phyloP scores from a whole-genome alignment of 1,140 invertebrate genomes.

The Drosophila subpulchrella region DNA sequence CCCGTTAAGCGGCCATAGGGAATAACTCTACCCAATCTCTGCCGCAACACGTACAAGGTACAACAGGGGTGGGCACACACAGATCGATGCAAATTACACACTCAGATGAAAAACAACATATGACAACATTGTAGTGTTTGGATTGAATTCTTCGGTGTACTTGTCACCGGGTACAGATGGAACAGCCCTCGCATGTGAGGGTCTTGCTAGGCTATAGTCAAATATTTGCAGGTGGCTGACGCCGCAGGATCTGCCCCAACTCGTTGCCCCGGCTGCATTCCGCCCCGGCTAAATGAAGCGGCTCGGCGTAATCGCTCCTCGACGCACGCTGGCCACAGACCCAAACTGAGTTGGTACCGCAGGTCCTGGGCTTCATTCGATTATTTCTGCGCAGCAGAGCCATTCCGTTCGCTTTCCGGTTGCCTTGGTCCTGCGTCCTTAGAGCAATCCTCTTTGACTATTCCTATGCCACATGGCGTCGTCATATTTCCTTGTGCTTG shows the following conservation, averaged over 20 bases:
- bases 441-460: constrained; percentile 53
- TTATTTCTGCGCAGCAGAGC: constrained; percentile 74
- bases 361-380: constrained; percentile 58
- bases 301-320: constrained; percentile 58
- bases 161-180: not conserved
- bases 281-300: constrained; percentile 65
- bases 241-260: constrained; percentile 16
- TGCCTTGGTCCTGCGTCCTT: constrained; percentile 21
- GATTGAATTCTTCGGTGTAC: no score
- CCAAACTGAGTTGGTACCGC: not conserved
- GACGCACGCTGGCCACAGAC: constrained; percentile 21
- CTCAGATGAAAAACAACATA: no score
- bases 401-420: constrained; percentile 74
- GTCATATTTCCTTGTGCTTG: constrained; percentile 69
- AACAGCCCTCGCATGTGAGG: constrained; percentile 39
- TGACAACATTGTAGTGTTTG: no score
- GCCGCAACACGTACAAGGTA: no score
- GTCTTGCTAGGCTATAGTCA: constrained; percentile 42
- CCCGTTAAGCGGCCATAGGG: no score
- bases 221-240: constrained; percentile 57
- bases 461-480: constrained; percentile 54
- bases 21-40: no score
- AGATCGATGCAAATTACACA: no score
- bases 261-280: constrained; percentile 8
- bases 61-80: no score